A percentile compares a stretch with the other conserved stretches of the same genome.
Evolutionary conservation across 2,888 invertebrate genomes (phyloP).

Genomic region (Eupithecia centaureata): DNA sequence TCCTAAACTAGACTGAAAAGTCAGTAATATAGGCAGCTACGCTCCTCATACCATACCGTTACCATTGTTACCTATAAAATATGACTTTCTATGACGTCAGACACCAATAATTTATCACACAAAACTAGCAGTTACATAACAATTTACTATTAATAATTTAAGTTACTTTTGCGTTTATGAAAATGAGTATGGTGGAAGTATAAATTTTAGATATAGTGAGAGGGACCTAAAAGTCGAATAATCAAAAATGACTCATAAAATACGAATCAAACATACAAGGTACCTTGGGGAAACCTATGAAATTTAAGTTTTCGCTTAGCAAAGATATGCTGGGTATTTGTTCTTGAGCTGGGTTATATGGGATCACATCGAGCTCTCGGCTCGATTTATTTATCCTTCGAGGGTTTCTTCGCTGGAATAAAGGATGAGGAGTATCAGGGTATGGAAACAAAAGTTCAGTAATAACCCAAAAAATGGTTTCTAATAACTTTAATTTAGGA

Average conservation of each 20-base stretch:
- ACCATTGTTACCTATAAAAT: too few relatives aligned
- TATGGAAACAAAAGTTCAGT: background rate
- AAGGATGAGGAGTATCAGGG: slow-evolving; percentile 12
- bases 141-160: too few relatives aligned
- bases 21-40: too few relatives aligned
- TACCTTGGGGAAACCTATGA: slow-evolving; percentile 32
- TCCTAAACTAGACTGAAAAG: too few relatives aligned
- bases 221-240: background rate
- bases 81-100: too few relatives aligned
- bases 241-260: background rate
- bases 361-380: slow-evolving; percentile 17
- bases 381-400: slow-evolving; percentile 16
- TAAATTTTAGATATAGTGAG: background rate
- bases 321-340: slow-evolving; percentile 17
- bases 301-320: slow-evolving; percentile 25
- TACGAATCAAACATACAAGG: background rate
- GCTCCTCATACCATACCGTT: too few relatives aligned
- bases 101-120: too few relatives aligned
- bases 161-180: background rate
- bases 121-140: too few relatives aligned
- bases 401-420: slow-evolving; percentile 23
- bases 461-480: too few relatives aligned
- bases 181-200: background rate
- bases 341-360: slow-evolving; percentile 11
- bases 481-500: too few relatives aligned